phyloP scores from a whole-genome alignment of 2,113 vertebrate species.

The Heterotilapia buettikoferi region DNA sequence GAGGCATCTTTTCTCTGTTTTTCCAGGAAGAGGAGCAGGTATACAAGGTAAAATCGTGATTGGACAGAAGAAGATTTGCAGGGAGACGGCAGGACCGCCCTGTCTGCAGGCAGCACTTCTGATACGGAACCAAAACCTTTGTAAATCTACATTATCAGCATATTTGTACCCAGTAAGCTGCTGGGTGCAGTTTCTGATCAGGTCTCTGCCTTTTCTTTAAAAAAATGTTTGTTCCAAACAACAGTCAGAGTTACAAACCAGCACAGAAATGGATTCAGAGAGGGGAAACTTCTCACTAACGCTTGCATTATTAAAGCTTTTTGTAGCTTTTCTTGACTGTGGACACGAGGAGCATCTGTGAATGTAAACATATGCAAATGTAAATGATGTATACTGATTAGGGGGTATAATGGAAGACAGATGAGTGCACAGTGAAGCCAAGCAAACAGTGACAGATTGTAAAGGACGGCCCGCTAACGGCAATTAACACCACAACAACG shows the following conservation, averaged over 20 bases:
- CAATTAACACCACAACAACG: not conserved
- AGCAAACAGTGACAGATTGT: not conserved
- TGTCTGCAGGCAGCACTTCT: not conserved
- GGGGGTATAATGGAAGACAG: not conserved
- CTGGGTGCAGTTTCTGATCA: not conserved
- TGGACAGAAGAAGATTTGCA: not conserved
- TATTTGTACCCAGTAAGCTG: not conserved
- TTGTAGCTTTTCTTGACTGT: not conserved
- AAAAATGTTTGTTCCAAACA: not conserved
- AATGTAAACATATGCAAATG: not conserved
- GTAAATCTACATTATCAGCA: not conserved
- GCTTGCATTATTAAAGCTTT: not conserved
- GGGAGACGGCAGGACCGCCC: not conserved
- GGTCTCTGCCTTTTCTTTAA: not conserved
- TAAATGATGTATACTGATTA: not conserved
- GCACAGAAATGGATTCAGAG: not conserved
- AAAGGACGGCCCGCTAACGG: not conserved
- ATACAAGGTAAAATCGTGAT: not conserved
- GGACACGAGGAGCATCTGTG: not conserved
- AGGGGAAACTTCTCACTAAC: not conserved
- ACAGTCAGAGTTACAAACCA: not conserved
- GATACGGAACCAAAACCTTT: not conserved
- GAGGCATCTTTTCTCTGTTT: not conserved
- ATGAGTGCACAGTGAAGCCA: not conserved
- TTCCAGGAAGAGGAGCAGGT: not conserved